A percentile compares a stretch with the other conserved stretches of the same genome.
These are phyloP conservation scores for Clarias pachynema DNA, from an alignment of 2,797 vertebrate species.

Conservation along the genomic window DNA sequence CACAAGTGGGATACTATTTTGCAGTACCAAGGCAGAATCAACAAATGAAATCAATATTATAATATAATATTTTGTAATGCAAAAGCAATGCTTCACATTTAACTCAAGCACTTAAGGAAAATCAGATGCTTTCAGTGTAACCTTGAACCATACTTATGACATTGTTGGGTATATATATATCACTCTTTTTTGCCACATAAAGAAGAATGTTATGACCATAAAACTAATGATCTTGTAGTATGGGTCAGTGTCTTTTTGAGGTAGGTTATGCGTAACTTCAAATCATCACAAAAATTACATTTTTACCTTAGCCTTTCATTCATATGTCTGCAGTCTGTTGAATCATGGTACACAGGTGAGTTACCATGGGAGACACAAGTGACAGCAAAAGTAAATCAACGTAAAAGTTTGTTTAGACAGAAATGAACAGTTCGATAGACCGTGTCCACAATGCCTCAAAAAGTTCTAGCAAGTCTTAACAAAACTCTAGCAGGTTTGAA, in stretches of 20 bases:
- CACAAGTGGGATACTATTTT: conserved; percentile 28
- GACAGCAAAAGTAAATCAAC: conserved; percentile 30
- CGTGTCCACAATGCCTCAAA: conserved; percentile 14
- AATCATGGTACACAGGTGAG: conserved; percentile 15
- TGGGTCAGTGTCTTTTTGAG: conserved; percentile 62
- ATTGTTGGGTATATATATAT: background rate
- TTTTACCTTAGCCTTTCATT: conserved; percentile 32
- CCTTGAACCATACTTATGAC: background rate
- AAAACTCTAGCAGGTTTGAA: conserved; percentile 79
- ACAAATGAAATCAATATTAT: conserved; percentile 9
- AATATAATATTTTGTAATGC: conserved; percentile 35
- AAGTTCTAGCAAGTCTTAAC: conserved; percentile 42
- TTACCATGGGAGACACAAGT: conserved; percentile 40
- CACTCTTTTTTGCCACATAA: background rate
- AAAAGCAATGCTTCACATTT: conserved; percentile 63
- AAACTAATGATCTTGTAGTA: conserved; percentile 17
- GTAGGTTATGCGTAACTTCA: conserved; percentile 62
- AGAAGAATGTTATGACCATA: background rate
- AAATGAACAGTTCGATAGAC: conserved; percentile 8
- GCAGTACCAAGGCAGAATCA: conserved; percentile 46
- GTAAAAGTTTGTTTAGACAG: background rate
- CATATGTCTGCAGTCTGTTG: conserved; percentile 39
- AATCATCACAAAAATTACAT: conserved; percentile 48
- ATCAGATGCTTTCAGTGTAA: conserved; percentile 16
- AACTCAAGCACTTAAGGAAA: conserved; percentile 33